Percentiles rank a stretch among this genome's conserved stretches.
These are phyloP conservation scores for Eupithecia exiguata DNA, from an alignment of 2,888 invertebrate species.

Conservation along the genomic window DNA sequence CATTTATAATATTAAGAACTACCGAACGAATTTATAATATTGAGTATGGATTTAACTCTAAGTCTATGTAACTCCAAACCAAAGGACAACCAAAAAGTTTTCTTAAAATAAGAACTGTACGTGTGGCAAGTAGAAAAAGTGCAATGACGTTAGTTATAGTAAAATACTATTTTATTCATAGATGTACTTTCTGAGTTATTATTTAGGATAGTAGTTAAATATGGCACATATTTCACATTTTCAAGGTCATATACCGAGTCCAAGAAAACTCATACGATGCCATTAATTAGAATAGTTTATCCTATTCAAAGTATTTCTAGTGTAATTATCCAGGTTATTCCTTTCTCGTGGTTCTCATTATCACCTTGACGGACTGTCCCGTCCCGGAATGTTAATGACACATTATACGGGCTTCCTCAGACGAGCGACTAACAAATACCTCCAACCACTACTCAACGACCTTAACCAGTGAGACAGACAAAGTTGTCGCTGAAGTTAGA, in stretches of 20 bases:
- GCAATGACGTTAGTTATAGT: too few relatives aligned
- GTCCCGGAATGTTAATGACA: not conserved
- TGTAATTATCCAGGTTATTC: constrained; percentile 2
- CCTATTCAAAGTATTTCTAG: constrained; percentile 1
- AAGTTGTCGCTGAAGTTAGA: not conserved
- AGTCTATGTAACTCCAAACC: too few relatives aligned
- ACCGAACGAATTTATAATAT: too few relatives aligned
- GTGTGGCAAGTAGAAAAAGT: too few relatives aligned
- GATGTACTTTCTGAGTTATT: too few relatives aligned
- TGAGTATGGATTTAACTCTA: too few relatives aligned
- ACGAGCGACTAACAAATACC: not conserved
- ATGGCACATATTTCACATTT: not conserved
- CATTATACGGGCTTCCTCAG: not conserved
- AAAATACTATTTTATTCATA: too few relatives aligned
- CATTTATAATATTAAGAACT: too few relatives aligned
- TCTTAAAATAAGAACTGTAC: too few relatives aligned
- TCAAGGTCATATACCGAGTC: not conserved
- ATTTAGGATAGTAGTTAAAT: not conserved
- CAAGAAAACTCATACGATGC: not conserved
- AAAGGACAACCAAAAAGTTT: too few relatives aligned
- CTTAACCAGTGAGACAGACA: not conserved
- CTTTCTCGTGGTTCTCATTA: constrained; percentile 14
- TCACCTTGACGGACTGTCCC: constrained; percentile 23
- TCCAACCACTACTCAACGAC: not conserved
- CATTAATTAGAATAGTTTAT: not conserved